A percentile compares a stretch with the other conserved stretches of the same genome.
phyloP scores from a whole-genome alignment of 2,113 vertebrate genomes.

The Chloropsis hardwickii region DNA sequence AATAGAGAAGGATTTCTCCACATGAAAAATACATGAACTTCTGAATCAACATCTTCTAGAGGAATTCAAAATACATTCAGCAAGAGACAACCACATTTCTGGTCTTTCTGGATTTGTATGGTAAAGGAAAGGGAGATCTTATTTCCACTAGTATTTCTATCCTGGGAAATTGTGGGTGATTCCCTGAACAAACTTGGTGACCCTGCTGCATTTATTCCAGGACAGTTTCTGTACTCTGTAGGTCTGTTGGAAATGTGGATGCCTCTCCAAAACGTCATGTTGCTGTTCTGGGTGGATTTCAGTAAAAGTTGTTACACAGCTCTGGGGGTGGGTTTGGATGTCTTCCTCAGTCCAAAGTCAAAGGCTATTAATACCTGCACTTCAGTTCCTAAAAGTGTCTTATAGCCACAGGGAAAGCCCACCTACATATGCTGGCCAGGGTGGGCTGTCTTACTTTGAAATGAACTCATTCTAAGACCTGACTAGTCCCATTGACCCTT shows the following conservation, averaged over 20 bases:
- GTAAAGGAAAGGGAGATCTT: background rate
- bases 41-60: background rate
- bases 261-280: background rate
- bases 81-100: background rate
- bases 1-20: background rate
- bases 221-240: background rate
- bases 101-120: background rate
- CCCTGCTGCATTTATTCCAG: background rate
- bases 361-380: background rate
- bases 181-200: background rate
- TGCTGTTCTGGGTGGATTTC: background rate
- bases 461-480: background rate
- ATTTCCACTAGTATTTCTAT: background rate
- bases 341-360: background rate
- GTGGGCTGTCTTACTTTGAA: background rate
- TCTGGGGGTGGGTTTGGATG: background rate
- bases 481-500: background rate
- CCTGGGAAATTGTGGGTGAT: background rate
- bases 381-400: background rate
- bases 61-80: background rate
- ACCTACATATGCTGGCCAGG: background rate
- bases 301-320: background rate
- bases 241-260: background rate
- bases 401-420: background rate
- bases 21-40: background rate